Evolutionary conservation across 2,888 invertebrate genomes (phyloP).

Genomic region (Clivina fossor): DNA sequence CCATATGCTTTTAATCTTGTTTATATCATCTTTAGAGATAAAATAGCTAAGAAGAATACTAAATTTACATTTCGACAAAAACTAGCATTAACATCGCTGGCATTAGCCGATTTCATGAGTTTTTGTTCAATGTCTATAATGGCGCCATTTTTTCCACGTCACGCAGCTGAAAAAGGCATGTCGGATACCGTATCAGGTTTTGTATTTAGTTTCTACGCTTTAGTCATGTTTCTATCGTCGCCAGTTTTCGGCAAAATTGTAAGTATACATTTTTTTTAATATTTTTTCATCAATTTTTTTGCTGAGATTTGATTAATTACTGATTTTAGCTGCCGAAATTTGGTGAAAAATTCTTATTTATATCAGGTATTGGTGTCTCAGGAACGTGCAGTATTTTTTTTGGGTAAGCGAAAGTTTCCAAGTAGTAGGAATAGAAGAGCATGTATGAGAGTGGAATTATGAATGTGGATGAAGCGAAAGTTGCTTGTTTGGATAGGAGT

Average conservation of each 20-base stretch:
- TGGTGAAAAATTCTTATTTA: constrained; percentile 73
- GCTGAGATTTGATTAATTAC: constrained; percentile 9
- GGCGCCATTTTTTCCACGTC: constrained; percentile 78
- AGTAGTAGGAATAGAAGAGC: no score
- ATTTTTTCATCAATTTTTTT: neutral
- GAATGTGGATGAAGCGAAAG: no score
- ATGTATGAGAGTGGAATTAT: no score
- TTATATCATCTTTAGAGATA: no score
- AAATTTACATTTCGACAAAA: constrained; percentile 59
- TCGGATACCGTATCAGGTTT: constrained; percentile 70
- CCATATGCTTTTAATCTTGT: no score
- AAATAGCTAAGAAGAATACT: no score
- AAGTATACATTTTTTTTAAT: constrained; percentile 51
- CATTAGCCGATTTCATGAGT: constrained; percentile 72
- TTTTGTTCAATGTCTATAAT: constrained; percentile 79
- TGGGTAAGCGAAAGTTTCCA: constrained; percentile 59
- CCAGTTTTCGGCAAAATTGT: constrained; percentile 76
- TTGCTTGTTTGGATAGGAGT: no score
- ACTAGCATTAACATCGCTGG: constrained; percentile 63
- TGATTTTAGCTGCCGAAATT: constrained; percentile 65
- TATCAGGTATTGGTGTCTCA: constrained; percentile 69
- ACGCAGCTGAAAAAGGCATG: constrained; percentile 70
- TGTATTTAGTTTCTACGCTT: constrained; percentile 77
- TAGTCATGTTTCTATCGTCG: constrained; percentile 72
- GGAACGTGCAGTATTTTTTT: constrained; percentile 75